Conservation (phyloP, 1,140 invertebrate genomes). For the Tetramorium alpestre region DNA sequence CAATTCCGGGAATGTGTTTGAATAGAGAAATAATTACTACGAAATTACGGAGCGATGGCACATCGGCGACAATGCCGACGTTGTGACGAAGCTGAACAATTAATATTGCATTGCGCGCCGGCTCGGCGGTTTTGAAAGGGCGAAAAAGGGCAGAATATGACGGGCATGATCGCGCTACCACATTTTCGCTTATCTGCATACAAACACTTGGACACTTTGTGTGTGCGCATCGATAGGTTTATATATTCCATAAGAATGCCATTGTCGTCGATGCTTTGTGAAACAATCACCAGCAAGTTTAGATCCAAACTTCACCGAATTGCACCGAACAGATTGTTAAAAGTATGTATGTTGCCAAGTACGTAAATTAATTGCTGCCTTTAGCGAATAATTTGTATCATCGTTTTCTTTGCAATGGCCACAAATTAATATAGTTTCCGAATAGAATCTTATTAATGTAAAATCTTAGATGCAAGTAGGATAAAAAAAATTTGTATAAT, state of each 20-base stretch:
- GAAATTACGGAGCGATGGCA: conserved; percentile 70
- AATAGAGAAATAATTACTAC: conserved; percentile 61
- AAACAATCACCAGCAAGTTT: conserved; percentile 23
- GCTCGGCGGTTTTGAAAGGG: conserved; percentile 67
- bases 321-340: neutral
- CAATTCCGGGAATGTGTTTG: conserved; percentile 57
- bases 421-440: conserved; percentile 18
- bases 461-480: neutral
- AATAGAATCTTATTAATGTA: neutral
- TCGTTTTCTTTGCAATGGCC: neutral
- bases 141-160: conserved; percentile 64
- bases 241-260: conserved; percentile 27
- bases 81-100: conserved; percentile 72
- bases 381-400: conserved; percentile 21
- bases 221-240: conserved; percentile 31
- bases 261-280: conserved; percentile 32
- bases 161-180: conserved; percentile 8
- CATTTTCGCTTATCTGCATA: conserved; percentile 48
- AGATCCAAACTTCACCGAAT: conserved; percentile 8
- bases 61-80: conserved; percentile 64
- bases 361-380: conserved; percentile 31
- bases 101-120: conserved; percentile 70
- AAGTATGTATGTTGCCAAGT: conserved; percentile 29
- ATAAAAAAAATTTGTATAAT: neutral
- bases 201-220: neutral